Conservation (phyloP, 2,113 vertebrate genomes). For the Laticauda laticaudata region DNA sequence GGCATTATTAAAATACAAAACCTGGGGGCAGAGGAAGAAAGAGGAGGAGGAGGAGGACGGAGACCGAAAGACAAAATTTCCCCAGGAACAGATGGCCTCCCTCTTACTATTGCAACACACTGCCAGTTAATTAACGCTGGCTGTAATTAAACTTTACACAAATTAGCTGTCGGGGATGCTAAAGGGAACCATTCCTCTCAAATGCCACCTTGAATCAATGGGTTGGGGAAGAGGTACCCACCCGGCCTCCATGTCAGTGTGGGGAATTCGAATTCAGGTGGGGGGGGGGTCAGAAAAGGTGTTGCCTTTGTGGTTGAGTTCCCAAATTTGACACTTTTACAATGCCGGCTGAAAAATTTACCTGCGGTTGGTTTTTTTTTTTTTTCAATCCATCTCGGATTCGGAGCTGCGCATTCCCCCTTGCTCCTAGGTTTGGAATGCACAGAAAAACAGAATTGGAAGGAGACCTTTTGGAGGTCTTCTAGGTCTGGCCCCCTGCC, state of each 20-base stretch:
- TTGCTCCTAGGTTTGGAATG: neutral
- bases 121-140: slow-evolving; percentile 83
- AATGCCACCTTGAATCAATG: slow-evolving; percentile 78
- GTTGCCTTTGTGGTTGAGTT: neutral
- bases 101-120: slow-evolving; percentile 71
- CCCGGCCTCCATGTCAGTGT: slow-evolving; percentile 66
- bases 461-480: neutral
- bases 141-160: slow-evolving; percentile 87
- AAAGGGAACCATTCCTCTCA: slow-evolving; percentile 77
- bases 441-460: neutral
- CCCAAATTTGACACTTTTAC: neutral
- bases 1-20: slow-evolving; percentile 54
- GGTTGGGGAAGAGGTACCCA: slow-evolving; percentile 52
- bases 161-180: slow-evolving; percentile 82
- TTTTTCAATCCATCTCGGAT: too few relatives aligned
- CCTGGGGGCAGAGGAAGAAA: slow-evolving; percentile 42
- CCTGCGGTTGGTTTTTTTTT: neutral
- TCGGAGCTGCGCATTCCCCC: too few relatives aligned
- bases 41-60: slow-evolving; percentile 2
- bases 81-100: slow-evolving; percentile 74
- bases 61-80: slow-evolving; percentile 22
- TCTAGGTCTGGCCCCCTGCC: neutral
- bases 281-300: neutral
- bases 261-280: neutral
- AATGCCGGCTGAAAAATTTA: neutral